phyloP scores from a whole-genome alignment of 2,888 invertebrate genomes.

The Lissocephala sabroskyi region DNA sequence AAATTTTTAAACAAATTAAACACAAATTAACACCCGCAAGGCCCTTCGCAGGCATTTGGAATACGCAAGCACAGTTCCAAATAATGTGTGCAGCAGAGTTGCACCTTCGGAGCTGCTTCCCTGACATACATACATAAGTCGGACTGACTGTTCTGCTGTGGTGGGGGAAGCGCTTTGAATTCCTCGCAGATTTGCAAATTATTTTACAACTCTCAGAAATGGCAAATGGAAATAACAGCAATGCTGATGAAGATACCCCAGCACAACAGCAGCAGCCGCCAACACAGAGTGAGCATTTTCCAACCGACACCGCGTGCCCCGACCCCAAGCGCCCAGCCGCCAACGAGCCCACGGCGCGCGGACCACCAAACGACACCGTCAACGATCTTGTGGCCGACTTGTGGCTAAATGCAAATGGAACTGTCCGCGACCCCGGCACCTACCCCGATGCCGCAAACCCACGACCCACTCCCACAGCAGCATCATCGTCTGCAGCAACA shows the following conservation, averaged over 20 bases:
- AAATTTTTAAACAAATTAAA: no score
- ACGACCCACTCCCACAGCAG: slow-evolving; percentile 35
- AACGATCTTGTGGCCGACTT: slow-evolving; percentile 65
- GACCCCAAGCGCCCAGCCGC: slow-evolving; percentile 25
- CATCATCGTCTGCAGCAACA: background rate
- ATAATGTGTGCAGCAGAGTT: no score
- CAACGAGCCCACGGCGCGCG: slow-evolving; percentile 26
- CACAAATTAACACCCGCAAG: no score
- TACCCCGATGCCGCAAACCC: slow-evolving; percentile 60
- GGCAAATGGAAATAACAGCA: slow-evolving; percentile 67
- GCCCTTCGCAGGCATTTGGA: no score
- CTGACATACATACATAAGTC: no score
- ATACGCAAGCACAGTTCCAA: no score
- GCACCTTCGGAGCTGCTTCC: no score
- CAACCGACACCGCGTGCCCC: background rate
- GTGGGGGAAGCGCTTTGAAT: no score
- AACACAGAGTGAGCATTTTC: background rate
- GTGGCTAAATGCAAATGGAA: slow-evolving; percentile 38
- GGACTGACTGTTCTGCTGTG: no score
- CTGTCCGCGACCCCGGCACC: slow-evolving; percentile 6
- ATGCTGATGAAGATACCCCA: slow-evolving; percentile 49
- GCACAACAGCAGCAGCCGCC: slow-evolving; percentile 29
- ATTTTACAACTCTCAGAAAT: slow-evolving; percentile 35
- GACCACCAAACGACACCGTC: no score
- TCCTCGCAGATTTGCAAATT: slow-evolving; percentile 6